phyloP scores from a whole-genome alignment of 2,113 vertebrate genomes.

The Archilochus colubris region DNA sequence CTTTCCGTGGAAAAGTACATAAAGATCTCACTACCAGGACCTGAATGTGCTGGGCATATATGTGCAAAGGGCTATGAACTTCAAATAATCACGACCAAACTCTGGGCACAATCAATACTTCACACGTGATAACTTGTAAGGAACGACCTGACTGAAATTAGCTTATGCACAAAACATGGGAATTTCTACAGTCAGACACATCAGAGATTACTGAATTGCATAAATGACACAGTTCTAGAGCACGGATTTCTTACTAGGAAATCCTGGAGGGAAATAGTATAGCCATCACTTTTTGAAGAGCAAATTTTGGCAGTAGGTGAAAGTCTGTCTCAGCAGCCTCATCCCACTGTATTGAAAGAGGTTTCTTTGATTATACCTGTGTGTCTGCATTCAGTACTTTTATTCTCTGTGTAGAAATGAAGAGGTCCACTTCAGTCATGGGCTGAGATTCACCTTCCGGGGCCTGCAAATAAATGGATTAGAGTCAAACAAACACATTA shows the following conservation, averaged over 20 bases:
- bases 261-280: not conserved
- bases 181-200: not conserved
- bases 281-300: not conserved
- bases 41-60: not conserved
- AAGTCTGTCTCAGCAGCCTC: not conserved
- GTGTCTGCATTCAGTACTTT: slow-evolving; percentile 97
- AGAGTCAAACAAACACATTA: not conserved
- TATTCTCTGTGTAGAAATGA: slow-evolving; percentile 97
- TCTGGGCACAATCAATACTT: not conserved
- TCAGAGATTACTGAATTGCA: not conserved
- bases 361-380: slow-evolving; percentile 80
- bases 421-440: slow-evolving; percentile 97
- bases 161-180: not conserved
- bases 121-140: rapidly evolving
- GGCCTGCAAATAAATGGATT: slow-evolving; percentile 76
- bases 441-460: slow-evolving; percentile 91
- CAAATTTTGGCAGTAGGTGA: not conserved
- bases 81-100: not conserved
- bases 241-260: not conserved
- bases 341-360: not conserved
- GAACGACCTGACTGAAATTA: not conserved
- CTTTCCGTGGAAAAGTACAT: not conserved
- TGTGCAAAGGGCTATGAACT: not conserved
- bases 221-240: not conserved
- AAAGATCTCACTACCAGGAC: not conserved